These are phyloP conservation scores for Reinhardtius hippoglossoides DNA, from an alignment of 2,113 vertebrate genomes.

Conservation along the genomic window DNA sequence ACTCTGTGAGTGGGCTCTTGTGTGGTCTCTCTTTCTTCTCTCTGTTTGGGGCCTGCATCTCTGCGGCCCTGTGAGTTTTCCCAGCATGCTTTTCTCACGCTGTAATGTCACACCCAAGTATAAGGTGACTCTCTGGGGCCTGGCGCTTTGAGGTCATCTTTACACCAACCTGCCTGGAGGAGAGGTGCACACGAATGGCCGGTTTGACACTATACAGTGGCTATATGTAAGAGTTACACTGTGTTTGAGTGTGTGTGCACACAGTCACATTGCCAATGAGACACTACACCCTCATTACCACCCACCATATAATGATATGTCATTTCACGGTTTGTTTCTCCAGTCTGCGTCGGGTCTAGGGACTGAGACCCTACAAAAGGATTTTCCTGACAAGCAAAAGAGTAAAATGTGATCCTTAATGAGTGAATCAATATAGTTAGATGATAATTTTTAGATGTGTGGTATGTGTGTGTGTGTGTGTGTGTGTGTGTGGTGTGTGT, in stretches of 20 bases:
- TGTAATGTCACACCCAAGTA: constrained; percentile 85
- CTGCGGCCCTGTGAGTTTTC: constrained; percentile 64
- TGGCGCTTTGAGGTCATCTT: constrained; percentile 69
- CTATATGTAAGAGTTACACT: not conserved
- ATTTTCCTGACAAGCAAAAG: too few species aligned
- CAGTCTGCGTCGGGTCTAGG: not conserved
- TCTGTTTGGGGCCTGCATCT: constrained; percentile 17
- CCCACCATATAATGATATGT: constrained; percentile 33
- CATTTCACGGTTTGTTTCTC: not conserved
- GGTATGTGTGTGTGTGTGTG: too few species aligned
- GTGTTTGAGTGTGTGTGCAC: constrained; percentile 1
- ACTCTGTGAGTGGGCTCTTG: constrained; percentile 28
- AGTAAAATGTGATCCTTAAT: not conserved
- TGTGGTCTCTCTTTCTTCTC: constrained; percentile 44
- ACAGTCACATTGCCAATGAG: constrained; percentile 11
- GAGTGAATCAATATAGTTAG: not conserved
- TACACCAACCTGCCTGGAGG: constrained; percentile 63
- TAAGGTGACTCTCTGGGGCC: constrained; percentile 77
- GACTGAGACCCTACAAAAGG: not conserved
- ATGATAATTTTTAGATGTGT: too few species aligned
- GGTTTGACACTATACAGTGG: constrained; percentile 1
- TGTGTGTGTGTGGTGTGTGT: too few species aligned
- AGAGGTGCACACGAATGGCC: constrained; percentile 25
- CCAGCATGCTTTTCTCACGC: constrained; percentile 80
- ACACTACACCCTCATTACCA: constrained; percentile 1